Percentiles rank a stretch among this genome's conserved stretches.
Conservation (phyloP, 2,113 vertebrate genomes). For the Semnornis frantzii region DNA sequence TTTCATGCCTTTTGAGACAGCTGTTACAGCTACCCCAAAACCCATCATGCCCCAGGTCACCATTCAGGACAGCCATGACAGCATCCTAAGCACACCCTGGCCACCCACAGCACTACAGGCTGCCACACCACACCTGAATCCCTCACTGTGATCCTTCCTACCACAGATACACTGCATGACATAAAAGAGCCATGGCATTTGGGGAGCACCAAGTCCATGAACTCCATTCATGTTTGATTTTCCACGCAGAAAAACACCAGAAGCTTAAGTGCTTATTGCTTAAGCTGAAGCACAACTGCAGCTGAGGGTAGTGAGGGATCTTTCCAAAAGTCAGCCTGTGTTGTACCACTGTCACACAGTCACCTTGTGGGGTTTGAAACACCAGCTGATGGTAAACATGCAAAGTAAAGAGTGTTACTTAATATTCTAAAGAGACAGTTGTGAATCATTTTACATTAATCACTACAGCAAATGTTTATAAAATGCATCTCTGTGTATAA, state of each 20-base stretch:
- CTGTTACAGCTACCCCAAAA: neutral
- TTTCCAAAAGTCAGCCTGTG: neutral
- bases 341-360: neutral
- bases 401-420: neutral
- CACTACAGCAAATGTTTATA: slow-evolving; percentile 30
- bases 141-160: neutral
- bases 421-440: neutral
- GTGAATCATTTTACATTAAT: slow-evolving; percentile 39
- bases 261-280: neutral
- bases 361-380: neutral
- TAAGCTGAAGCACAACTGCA: neutral
- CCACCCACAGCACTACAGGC: neutral
- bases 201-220: neutral
- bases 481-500: slow-evolving; percentile 6
- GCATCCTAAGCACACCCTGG: neutral
- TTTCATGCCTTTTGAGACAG: neutral
- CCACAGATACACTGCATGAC: neutral
- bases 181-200: neutral
- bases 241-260: neutral
- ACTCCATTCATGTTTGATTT: neutral
- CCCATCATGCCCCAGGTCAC: neutral
- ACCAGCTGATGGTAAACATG: neutral
- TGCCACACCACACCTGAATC: fast-evolving
- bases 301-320: fast-evolving
- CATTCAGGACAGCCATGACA: fast-evolving